phyloP scores from a whole-genome alignment of 2,113 vertebrate genomes.

The Asarcornis scutulata region DNA sequence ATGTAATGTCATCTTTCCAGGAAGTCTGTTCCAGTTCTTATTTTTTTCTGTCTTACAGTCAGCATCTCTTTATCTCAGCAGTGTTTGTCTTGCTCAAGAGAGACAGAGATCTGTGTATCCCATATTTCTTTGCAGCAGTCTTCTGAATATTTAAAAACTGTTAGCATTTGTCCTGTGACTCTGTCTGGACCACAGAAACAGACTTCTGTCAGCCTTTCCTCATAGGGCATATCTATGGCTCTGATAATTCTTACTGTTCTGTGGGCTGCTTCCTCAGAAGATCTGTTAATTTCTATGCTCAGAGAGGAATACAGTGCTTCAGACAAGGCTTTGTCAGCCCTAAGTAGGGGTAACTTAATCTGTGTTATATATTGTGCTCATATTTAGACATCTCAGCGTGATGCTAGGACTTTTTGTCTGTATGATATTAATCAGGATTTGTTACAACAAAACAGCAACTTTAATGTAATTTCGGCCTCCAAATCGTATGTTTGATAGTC shows the following conservation, averaged over 20 bases:
- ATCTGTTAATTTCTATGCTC: not conserved
- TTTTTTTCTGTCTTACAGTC: not conserved
- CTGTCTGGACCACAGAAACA: not conserved
- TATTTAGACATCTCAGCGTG: not conserved
- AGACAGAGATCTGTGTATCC: not conserved
- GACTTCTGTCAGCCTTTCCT: not conserved
- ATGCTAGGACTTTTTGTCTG: not conserved
- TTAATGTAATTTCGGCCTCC: not conserved
- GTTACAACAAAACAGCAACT: not conserved
- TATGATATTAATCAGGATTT: not conserved
- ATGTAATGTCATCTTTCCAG: not conserved
- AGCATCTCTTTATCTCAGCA: not conserved
- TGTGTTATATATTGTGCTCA: not conserved
- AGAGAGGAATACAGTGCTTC: not conserved
- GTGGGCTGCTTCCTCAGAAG: not conserved
- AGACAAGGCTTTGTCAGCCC: not conserved
- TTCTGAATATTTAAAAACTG: not conserved
- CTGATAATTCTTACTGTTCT: not conserved
- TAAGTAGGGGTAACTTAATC: not conserved
- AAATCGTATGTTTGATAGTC: not conserved
- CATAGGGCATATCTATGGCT: rapidly evolving
- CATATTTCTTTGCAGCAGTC: not conserved
- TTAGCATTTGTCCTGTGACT: not conserved
- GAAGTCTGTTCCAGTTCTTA: not conserved
- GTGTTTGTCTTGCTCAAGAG: not conserved